Evolutionary conservation across 1,140 invertebrate genomes (phyloP), one percentile per base, ranked within the genome.

Genomic region (Drosophila sucinea): DNA sequence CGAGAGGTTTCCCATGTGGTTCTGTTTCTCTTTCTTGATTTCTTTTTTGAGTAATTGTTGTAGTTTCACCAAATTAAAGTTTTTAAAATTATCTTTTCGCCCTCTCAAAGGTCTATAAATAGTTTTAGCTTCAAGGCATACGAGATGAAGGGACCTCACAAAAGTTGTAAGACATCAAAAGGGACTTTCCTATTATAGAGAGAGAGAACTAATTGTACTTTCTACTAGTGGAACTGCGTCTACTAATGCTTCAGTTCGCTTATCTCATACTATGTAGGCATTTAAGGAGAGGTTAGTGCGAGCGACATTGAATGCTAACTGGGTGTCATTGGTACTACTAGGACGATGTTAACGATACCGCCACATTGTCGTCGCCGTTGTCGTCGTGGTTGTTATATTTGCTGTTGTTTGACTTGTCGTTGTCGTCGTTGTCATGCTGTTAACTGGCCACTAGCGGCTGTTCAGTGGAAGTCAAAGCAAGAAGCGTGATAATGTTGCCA

Each of bases 401-500:
- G 35, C 11, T 38, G 25, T 51, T 44, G 41, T 44, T 44, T 35
- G 33, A 11, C 67, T 75, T 69, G 69, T 75, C 61, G 73, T 81
- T 78, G 81, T 71, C 73, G 64, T 67, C 77, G 70, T 64, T 60
- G 63, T 61, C 67, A 61, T 54, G 40, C 63, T 62, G 67, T 70
- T 72, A 80, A 73, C 77, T 81, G 81, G 77, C 65, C 68, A 77
- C 77, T 69, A 60, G 61, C 77, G 69, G 62, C 51, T 56, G 58
- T 73, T 78, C 63, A 78, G 70, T 62, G 70, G 64, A 73, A 84
- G 17, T 7, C 7, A 51, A 51, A 1, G 44, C 7, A 67, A 69
- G 77, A 70, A 68, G 77, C 77, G 84, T 86, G 80, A 89, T 79
- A 89, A 83, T 79, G 70, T 73, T 79, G 79, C 79, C 84, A 83